These are phyloP conservation scores for Nowickia ferox DNA, from an alignment of 2,888 invertebrate genomes.

Conservation along the genomic window DNA sequence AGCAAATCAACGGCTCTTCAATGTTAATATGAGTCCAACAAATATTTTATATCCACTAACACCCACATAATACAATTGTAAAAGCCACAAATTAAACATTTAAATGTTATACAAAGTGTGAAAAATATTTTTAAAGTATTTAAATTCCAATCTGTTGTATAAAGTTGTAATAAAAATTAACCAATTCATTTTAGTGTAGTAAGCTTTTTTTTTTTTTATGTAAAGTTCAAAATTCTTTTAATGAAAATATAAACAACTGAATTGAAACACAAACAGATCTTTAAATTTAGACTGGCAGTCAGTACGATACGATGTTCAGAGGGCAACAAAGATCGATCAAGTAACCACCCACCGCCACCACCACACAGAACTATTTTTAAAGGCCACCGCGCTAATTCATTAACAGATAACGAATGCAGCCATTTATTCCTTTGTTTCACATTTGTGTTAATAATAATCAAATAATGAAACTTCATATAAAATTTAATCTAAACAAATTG, in stretches of 20 bases:
- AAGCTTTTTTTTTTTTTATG: background rate
- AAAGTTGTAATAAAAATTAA: background rate
- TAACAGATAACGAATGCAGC: background rate
- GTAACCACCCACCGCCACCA: background rate
- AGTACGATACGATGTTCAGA: conserved; percentile 1
- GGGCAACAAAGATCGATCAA: conserved; percentile 11
- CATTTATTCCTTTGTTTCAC: conserved; percentile 11
- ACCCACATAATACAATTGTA: conserved; percentile 15
- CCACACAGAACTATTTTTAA: conserved; percentile 1
- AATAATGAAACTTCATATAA: background rate
- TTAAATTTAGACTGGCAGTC: background rate
- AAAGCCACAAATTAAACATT: background rate
- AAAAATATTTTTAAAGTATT: conserved; percentile 1
- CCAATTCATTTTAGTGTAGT: background rate
- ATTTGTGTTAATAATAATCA: background rate
- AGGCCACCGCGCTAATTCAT: background rate
- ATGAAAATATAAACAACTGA: conserved; percentile 22
- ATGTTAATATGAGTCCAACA: background rate
- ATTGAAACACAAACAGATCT: background rate
- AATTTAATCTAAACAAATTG: conserved; percentile 17
- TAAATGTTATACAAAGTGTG: background rate
- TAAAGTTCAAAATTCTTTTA: conserved; percentile 43
- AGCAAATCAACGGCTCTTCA: too few species aligned
- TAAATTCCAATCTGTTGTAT: conserved; percentile 20
- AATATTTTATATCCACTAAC: background rate